Conservation (phyloP, 2,888 invertebrate genomes). For the Proisotoma minuta region DNA sequence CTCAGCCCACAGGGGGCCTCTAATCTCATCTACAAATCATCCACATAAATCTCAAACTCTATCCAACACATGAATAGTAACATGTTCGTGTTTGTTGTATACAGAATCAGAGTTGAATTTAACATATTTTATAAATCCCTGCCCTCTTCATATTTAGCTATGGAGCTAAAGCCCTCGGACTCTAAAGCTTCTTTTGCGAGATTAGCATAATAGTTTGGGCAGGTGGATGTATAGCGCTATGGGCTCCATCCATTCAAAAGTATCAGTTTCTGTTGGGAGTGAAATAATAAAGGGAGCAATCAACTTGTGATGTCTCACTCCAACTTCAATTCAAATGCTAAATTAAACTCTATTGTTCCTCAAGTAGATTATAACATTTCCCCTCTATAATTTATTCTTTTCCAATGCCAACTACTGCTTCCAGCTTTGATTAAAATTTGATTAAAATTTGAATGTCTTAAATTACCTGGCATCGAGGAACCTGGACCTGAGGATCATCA, state of each 20-base stretch:
- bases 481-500: constrained; percentile 92
- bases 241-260: background rate
- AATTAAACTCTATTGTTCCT: constrained; percentile 1
- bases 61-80: background rate
- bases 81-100: background rate
- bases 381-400: background rate
- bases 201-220: constrained; percentile 3
- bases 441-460: background rate
- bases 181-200: background rate
- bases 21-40: background rate
- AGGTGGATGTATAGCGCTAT: background rate
- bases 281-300: constrained; percentile 6
- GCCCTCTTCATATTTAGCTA: background rate
- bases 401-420: background rate
- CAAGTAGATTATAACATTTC: background rate
- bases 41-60: background rate
- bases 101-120: background rate
- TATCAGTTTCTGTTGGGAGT: background rate
- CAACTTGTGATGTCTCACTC: constrained; percentile 2
- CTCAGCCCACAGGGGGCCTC: background rate
- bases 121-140: background rate
- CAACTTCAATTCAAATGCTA: background rate
- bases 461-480: constrained; percentile 65
- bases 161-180: background rate
- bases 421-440: background rate